Evolutionary conservation across 2,888 invertebrate species (phyloP).

Genomic region (Colostygia pectinataria): DNA sequence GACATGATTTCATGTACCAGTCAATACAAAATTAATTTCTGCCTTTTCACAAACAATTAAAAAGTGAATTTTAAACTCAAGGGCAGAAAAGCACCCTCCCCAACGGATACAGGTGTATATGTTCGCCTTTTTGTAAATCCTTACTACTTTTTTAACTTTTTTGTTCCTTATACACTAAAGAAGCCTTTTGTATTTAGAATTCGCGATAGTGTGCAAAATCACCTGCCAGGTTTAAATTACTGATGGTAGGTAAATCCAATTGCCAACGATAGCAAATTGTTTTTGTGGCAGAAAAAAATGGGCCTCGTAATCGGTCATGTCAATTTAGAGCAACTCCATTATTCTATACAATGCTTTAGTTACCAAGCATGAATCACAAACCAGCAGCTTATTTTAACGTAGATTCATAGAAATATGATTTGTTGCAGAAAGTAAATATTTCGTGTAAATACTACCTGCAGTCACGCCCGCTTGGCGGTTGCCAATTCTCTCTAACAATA

Average conservation of each 20-base stretch:
- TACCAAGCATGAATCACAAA: slow-evolving; percentile 24
- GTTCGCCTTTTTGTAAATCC: slow-evolving; percentile 59
- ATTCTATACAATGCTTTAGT: slow-evolving; percentile 14
- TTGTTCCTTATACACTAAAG: slow-evolving; percentile 30
- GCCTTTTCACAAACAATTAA: neutral
- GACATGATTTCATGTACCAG: too few relatives aligned
- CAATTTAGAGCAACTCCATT: slow-evolving; percentile 15
- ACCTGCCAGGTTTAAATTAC: slow-evolving; percentile 22
- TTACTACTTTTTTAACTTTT: slow-evolving; percentile 44
- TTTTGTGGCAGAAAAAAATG: slow-evolving; percentile 6
- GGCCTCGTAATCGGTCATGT: slow-evolving; percentile 17
- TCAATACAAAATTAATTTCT: neutral
- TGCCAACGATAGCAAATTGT: neutral
- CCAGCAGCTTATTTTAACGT: slow-evolving; percentile 52
- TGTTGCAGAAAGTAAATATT: slow-evolving; percentile 62
- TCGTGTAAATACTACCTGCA: slow-evolving; percentile 43
- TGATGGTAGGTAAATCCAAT: slow-evolving; percentile 6
- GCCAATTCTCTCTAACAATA: slow-evolving; percentile 44
- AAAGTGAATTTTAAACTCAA: slow-evolving; percentile 13
- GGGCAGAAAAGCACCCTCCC: slow-evolving; percentile 26
- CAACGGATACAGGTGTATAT: slow-evolving; percentile 73
- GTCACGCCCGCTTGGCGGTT: slow-evolving; percentile 48
- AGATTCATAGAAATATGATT: slow-evolving; percentile 56
- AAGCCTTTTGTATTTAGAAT: slow-evolving; percentile 37
- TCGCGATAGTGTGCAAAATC: slow-evolving; percentile 9